Evolutionary conservation across 2,888 invertebrate species (phyloP), one percentile per base, ranked within the genome.

Genomic region (Melinaea marsaeus): DNA sequence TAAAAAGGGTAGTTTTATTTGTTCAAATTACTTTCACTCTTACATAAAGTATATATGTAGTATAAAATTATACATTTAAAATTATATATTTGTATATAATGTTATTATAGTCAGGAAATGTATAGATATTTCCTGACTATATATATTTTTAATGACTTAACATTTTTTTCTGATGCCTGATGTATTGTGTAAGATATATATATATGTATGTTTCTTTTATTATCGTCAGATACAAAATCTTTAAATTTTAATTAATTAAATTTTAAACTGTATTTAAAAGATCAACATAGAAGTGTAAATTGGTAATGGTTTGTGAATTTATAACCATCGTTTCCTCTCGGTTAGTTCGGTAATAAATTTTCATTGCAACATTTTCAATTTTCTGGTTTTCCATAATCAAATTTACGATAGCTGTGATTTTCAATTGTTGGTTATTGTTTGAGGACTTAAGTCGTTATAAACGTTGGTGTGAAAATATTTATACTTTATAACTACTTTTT

Each of bases 261-360:
- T 51, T 51, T 51, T 71, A 66, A 70, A 67, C 65, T 58, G 60
- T 70, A 74, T 67, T 69, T 61, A 60, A 69, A 75, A 75, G 71
- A 77, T 73, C 73, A 76, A 77, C 73, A 76, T 51, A 67, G 64
- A 66, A 70, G 71, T 74, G 73, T 69, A 72, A 75, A 70, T 76
- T 68, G 70, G 73, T 74, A 75, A 74, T 64, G 69, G 64, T 69
- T 65, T 66, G 65, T 70, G 71, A 76, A 75, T 74, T 77, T 71
- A 69, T 71, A 71, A 73, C 65, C 65, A 68, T 55, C 63, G 62
- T 64, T 69, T 65, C 60, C 63, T 59, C 60, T 67, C 46, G 35
- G 58, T 60, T 62, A 67, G 59, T 63, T 68, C 60, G 62, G 48
- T 55, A 63, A 65, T 67, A 67, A 70, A 67, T 66, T 64, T 65